Percentiles rank a stretch among this genome's conserved stretches.
These are phyloP conservation scores for Cylloceria caligata DNA, from an alignment of 2,888 invertebrate species.

Conservation along the genomic window DNA sequence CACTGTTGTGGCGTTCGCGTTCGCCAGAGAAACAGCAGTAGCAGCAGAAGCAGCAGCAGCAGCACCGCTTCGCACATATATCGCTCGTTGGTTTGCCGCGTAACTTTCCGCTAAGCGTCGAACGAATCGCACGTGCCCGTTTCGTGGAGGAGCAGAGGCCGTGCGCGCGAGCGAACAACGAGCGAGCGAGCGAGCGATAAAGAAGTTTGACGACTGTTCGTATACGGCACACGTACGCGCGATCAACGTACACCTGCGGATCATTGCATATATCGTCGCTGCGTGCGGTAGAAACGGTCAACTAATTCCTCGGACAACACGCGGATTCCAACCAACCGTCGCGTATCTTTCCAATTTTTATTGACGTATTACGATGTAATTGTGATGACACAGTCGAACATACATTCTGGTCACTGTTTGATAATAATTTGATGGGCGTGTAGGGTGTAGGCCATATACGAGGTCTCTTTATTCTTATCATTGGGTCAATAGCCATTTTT, in stretches of 20 bases:
- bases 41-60: constrained; percentile 7
- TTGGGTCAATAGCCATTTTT: background rate
- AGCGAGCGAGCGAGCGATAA: constrained; percentile 29
- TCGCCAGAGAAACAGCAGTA: constrained; percentile 2
- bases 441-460: background rate
- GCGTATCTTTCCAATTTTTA: constrained; percentile 13
- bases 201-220: constrained; percentile 54
- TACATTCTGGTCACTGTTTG: background rate
- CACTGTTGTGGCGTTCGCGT: constrained; percentile 38
- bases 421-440: background rate
- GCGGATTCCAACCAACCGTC: background rate
- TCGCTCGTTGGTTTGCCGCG: constrained; percentile 35
- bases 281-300: constrained; percentile 17
- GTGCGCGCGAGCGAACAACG: constrained; percentile 23
- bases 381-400: background rate
- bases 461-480: too few species aligned
- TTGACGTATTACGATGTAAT: background rate
- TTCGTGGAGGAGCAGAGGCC: constrained; percentile 39
- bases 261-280: background rate
- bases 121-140: constrained; percentile 64
- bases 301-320: constrained; percentile 27
- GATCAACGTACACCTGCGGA: background rate
- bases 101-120: constrained; percentile 65
- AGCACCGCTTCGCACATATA: constrained; percentile 13
- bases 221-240: constrained; percentile 26